Evolutionary conservation across 2,113 vertebrate species (phyloP), one percentile per base, ranked within the genome.

Genomic region (Upupa epops): DNA sequence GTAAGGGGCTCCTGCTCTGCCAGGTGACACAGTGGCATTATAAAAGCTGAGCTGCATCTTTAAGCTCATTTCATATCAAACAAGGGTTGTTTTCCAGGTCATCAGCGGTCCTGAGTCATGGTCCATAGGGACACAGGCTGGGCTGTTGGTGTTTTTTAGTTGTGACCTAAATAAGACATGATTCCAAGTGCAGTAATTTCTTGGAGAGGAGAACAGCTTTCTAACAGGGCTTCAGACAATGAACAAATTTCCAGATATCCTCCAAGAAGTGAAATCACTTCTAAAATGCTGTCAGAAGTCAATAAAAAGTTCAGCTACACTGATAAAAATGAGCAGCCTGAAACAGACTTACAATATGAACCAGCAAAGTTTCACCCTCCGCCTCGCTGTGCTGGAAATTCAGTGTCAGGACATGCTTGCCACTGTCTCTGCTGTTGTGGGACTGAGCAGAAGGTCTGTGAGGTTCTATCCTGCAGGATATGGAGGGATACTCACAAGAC

Each of bases 221-320:
- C 86, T 68, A 40, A 60, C 58, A 64, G 45, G 32, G 24, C 40
- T 91, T 92, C 61, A 74, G 76, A 83, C 86, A 83, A 88, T 73
- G 51, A 91, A 51, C 51, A 14, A 46, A 49, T 74, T 92, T 88
- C 64, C 65, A 88, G 11, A 77, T 86, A 81, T 59, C 45, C 37
- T 56, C 31, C 0, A 5, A 84, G 81, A 80, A 83, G 58, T 7
- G 56, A 88, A 86, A 81, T 56, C 37, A 60, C 69, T 49, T 56
- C 77, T 88, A 42, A 93, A 94, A 84, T 64, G 52, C 40, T 90
- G 58, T 92, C 83, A 81, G 58, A 88, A 93, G 73, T 92, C 60
- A 86, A 81, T 83, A 81, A 88, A 71, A 86, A 69, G 73, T 88
- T 90, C 40, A 60, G 54, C 51, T 49, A 22, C 0, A 2, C 45